Percentiles rank a stretch among this genome's conserved stretches.
phyloP scores from a whole-genome alignment of 2,113 vertebrate genomes.

The Oncorhynchus gorbuscha region DNA sequence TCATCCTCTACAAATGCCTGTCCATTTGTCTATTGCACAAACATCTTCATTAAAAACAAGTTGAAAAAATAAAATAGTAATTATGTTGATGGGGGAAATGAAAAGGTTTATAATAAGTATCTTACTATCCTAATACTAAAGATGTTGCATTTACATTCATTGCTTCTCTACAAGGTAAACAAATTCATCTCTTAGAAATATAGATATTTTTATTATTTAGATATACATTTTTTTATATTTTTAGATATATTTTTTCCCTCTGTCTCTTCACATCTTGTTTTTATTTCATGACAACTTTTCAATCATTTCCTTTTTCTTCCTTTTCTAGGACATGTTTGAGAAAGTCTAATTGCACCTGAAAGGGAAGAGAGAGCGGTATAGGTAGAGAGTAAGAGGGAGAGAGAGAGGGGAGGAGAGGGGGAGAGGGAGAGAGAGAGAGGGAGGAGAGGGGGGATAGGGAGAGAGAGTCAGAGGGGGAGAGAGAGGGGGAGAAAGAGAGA shows the following conservation, averaged over 20 bases:
- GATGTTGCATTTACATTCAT: slow-evolving; percentile 46
- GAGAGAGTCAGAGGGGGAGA: neutral
- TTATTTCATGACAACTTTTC: neutral
- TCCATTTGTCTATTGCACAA: slow-evolving; percentile 73
- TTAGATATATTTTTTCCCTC: neutral
- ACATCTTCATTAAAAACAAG: slow-evolving; percentile 70
- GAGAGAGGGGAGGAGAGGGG: too few relatives aligned
- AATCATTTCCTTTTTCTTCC: slow-evolving; percentile 25
- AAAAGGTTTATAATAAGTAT: slow-evolving; percentile 70
- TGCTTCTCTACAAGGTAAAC: slow-evolving; percentile 47
- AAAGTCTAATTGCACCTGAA: slow-evolving; percentile 61
- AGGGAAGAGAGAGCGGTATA: too few relatives aligned
- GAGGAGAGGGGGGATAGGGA: neutral
- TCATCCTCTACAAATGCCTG: slow-evolving; percentile 70
- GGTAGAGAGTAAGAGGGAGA: neutral
- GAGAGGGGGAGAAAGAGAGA: neutral
- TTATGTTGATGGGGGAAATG: slow-evolving; percentile 74
- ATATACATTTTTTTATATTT: too few relatives aligned
- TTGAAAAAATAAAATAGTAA: slow-evolving; percentile 59
- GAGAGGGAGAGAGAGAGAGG: neutral
- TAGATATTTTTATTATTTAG: neutral
- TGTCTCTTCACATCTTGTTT: too few relatives aligned
- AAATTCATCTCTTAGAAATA: slow-evolving; percentile 29
- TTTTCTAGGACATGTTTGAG: neutral
- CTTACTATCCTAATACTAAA: slow-evolving; percentile 34